These are phyloP conservation scores for Plagodis dolabraria DNA, from an alignment of 2,888 invertebrate species.

Conservation along the genomic window DNA sequence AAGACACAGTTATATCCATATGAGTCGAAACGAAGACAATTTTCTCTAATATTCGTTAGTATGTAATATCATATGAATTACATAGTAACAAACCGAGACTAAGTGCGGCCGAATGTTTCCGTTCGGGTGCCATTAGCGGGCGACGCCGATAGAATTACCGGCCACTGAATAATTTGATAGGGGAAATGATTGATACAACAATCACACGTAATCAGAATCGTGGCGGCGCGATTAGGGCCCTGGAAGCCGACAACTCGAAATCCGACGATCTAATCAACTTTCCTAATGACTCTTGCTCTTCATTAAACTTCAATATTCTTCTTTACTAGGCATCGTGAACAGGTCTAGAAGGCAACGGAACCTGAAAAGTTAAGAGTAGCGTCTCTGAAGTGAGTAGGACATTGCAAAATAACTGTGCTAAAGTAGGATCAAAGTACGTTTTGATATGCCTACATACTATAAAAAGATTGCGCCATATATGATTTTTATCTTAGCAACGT, in stretches of 20 bases:
- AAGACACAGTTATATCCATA: slow-evolving; percentile 41
- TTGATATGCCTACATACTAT: too few species aligned
- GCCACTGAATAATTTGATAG: slow-evolving; percentile 83
- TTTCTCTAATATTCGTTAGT: slow-evolving; percentile 65
- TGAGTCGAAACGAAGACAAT: slow-evolving; percentile 57
- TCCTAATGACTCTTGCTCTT: slow-evolving; percentile 79
- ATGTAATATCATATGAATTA: slow-evolving; percentile 76
- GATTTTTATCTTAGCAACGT: too few species aligned
- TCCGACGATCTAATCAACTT: slow-evolving; percentile 78
- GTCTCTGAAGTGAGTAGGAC: too few species aligned
- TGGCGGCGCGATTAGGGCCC: slow-evolving; percentile 77
- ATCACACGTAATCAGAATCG: slow-evolving; percentile 82
- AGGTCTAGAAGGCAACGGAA: too few species aligned
- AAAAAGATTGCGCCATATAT: too few species aligned
- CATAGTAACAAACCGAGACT: slow-evolving; percentile 81
- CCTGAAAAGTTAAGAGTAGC: too few species aligned
- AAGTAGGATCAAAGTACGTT: too few species aligned
- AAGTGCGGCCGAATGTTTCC: slow-evolving; percentile 79
- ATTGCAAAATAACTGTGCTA: too few species aligned
- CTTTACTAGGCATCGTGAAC: too few species aligned
- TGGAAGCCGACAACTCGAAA: slow-evolving; percentile 56
- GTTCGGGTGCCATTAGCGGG: slow-evolving; percentile 68
- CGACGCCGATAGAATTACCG: slow-evolving; percentile 78
- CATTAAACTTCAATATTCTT: slow-evolving; percentile 52
- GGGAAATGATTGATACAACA: slow-evolving; percentile 84